Base-by-base conservation (phyloP, 2,797 vertebrate species). In the Pitangus sulphuratus region DNA sequence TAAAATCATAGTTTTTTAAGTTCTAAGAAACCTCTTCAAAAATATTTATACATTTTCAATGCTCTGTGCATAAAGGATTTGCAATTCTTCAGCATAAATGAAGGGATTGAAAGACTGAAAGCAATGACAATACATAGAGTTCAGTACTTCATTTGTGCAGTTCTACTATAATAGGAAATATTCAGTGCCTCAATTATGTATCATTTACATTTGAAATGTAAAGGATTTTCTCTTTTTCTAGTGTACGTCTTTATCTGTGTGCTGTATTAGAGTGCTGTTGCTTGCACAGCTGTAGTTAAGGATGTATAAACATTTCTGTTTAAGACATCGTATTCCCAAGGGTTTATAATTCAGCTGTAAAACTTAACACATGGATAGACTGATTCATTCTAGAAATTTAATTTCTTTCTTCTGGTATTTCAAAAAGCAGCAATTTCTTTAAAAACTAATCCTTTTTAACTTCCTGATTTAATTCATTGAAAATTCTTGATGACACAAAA, bases 1-100 rank as follows among this genome's bases (percentile, higher is more conserved):
- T 75, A 85, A 93, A 68, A 81, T 44, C 17, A 25, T 24, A 93
- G 81, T 8, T 81, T 61, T 71, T 45, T 89, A 13, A 77, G 84
- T 92, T 93, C 85, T 95, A 47, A 84, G 40, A 88, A 93, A 85
- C 12, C 18, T 77, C 92, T 92, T 94, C 22, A 94, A 85, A 91
- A 95, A 81, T 94, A 89, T 92, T 90, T 91, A 30, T 56, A 45
- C 20, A 35, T 90, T 92, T 94, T 85, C 75, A 87, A 7, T 91
- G 88, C 79, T 94, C n/a, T 5, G 0, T 90, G 60, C 76, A 82
- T 78, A 90, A 93, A 90, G 53, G 72, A 96, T 91, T 96, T 95
- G 30, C 71, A 64, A 51, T 71, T 97, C 79, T 95, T 95, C 61
- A 85, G 40, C 69, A 70, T 78, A 81, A 95, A 84, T 90, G 58